A percentile compares a stretch with the other conserved stretches of the same genome.
phyloP scores from a whole-genome alignment of 2,888 invertebrate species.

The Sabatieria punctata region DNA sequence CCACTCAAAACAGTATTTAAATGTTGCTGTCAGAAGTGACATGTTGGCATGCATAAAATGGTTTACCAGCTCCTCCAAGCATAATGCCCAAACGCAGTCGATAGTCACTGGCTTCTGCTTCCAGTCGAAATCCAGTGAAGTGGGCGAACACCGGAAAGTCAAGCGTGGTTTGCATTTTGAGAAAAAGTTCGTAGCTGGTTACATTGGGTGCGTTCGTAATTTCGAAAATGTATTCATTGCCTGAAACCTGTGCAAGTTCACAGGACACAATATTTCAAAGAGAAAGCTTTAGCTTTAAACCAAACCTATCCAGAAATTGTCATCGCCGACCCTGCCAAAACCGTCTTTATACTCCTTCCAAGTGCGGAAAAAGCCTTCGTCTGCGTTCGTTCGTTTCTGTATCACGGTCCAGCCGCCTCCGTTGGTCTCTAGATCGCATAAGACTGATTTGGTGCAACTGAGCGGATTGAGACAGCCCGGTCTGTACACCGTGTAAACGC shows the following conservation, averaged over 20 bases:
- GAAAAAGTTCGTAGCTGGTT: not conserved
- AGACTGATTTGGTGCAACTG: not conserved
- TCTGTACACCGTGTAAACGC: not conserved
- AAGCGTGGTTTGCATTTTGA: not conserved
- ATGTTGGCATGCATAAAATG: too few relatives aligned
- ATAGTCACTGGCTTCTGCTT: not conserved
- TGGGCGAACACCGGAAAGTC: not conserved
- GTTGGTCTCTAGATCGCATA: not conserved
- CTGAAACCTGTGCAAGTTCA: not conserved
- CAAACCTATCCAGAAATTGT: not conserved
- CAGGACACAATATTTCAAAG: not conserved
- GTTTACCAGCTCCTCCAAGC: not conserved
- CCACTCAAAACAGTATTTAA: too few relatives aligned
- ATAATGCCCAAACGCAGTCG: not conserved
- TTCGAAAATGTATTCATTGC: constrained; percentile 1
- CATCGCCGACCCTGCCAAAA: not conserved
- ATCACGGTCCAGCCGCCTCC: constrained; percentile 5
- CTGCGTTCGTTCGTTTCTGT: not conserved
- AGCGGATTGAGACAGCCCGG: not conserved
- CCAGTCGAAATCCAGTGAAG: not conserved
- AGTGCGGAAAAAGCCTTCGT: not conserved
- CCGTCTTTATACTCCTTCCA: constrained; percentile 5
- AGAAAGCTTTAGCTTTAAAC: not conserved
- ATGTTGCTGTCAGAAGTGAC: too few relatives aligned
- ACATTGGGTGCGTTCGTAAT: not conserved